Conservation (phyloP, 2,113 vertebrate genomes). For the Pogona vitticeps region DNA sequence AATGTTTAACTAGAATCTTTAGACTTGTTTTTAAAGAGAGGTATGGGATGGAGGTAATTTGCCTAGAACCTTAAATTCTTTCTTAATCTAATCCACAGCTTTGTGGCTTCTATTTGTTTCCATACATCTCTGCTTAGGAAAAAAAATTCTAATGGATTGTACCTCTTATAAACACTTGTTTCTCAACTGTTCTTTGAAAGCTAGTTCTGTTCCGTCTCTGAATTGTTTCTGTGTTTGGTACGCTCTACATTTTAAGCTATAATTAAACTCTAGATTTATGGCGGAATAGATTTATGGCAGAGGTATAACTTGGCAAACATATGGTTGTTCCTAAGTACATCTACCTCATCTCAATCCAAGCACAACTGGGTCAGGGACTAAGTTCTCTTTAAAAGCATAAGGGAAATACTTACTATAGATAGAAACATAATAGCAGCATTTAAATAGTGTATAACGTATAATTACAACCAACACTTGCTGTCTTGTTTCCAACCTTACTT, state of each 20-base stretch:
- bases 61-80: neutral
- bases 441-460: neutral
- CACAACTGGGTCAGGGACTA: rapidly evolving
- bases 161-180: neutral
- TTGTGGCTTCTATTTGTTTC: neutral
- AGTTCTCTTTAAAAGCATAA: neutral
- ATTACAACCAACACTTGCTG: neutral
- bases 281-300: constrained; percentile 7
- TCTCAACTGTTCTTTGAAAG: neutral
- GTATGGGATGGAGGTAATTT: neutral
- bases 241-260: neutral
- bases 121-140: neutral
- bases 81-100: too few species aligned
- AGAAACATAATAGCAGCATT: neutral
- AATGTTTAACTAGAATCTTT: neutral
- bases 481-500: neutral
- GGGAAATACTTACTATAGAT: neutral
- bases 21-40: neutral
- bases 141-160: neutral
- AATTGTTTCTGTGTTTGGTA: neutral
- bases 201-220: rapidly evolving
- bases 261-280: constrained; percentile 3
- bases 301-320: neutral
- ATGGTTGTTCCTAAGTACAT: neutral
- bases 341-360: neutral